Evolutionary conservation across 2,888 invertebrate species (phyloP).

Genomic region (Leucophora obtusa): DNA sequence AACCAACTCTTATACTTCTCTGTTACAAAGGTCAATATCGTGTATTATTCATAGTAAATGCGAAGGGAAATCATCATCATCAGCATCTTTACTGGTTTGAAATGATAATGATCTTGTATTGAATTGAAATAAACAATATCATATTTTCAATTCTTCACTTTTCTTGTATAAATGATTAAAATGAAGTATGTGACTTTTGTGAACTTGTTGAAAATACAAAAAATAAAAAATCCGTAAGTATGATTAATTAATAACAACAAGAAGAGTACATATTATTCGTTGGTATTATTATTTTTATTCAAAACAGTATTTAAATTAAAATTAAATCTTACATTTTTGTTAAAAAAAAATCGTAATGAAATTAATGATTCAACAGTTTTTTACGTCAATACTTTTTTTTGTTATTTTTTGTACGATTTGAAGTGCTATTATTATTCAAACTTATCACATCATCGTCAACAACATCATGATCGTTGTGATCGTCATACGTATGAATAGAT

Average conservation of each 20-base stretch:
- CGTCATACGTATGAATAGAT: not conserved
- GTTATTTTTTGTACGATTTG: constrained; percentile 9
- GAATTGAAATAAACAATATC: constrained; percentile 57
- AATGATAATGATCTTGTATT: constrained; percentile 38
- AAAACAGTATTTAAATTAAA: constrained; percentile 35
- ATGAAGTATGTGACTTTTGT: constrained; percentile 56
- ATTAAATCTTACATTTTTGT: constrained; percentile 28
- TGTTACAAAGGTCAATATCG: constrained; percentile 63
- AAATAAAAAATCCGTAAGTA: constrained; percentile 46
- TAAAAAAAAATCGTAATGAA: constrained; percentile 54
- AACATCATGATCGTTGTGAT: not conserved
- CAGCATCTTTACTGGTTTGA: constrained; percentile 1
- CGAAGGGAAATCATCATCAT: constrained; percentile 14
- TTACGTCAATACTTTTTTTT: constrained; percentile 8
- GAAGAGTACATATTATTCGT: constrained; percentile 25
- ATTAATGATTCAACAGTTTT: constrained; percentile 59
- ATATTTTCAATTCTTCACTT: constrained; percentile 34
- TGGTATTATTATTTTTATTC: constrained; percentile 32
- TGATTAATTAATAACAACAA: constrained; percentile 60
- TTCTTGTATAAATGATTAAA: constrained; percentile 45
- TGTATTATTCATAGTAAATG: constrained; percentile 51
- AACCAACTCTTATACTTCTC: constrained; percentile 25
- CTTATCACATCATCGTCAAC: constrained; percentile 11
- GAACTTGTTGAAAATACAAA: constrained; percentile 49
- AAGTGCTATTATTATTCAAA: constrained; percentile 29